These are phyloP conservation scores for Eupithecia abbreviata DNA, from an alignment of 2,888 invertebrate genomes.

Conservation along the genomic window DNA sequence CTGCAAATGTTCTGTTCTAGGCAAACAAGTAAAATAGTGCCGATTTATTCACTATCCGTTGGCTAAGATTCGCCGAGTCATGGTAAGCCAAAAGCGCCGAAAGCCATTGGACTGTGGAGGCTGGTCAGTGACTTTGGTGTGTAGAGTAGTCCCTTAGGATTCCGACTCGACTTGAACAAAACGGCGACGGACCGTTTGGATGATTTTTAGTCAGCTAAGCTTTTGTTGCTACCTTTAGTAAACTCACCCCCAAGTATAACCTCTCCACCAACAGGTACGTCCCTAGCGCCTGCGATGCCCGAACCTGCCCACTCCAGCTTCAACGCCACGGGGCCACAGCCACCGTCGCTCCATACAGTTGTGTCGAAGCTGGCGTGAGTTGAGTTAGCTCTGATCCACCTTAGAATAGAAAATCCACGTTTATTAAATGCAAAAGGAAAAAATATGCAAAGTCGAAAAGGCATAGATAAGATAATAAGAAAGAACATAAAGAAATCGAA, in stretches of 20 bases:
- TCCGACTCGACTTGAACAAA: neutral
- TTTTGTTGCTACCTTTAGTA: neutral
- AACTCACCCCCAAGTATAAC: slow-evolving; percentile 73
- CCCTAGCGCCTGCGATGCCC: slow-evolving; percentile 75
- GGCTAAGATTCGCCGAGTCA: neutral
- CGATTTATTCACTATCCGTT: neutral
- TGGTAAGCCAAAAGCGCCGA: neutral
- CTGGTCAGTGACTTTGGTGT: neutral
- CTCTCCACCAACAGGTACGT: slow-evolving; percentile 77
- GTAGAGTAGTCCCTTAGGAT: neutral
- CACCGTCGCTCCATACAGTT: slow-evolving; percentile 92
- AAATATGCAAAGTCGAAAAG: neutral
- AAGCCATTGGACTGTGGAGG: neutral
- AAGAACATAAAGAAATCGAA: neutral
- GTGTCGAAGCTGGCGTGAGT: slow-evolving; percentile 92
- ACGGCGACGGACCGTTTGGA: neutral
- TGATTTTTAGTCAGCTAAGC: neutral
- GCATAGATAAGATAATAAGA: neutral
- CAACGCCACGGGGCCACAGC: slow-evolving; percentile 92
- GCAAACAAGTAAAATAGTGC: neutral
- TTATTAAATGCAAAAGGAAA: neutral
- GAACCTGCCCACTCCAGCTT: slow-evolving; percentile 88
- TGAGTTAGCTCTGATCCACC: slow-evolving; percentile 90
- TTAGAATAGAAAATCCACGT: slow-evolving; percentile 46
- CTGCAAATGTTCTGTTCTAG: slow-evolving; percentile 45